Percentiles rank a stretch among this genome's conserved stretches.
These are phyloP conservation scores for Anthopleura sola DNA, from an alignment of 64 coral and sea anemone species.

Conservation along the genomic window DNA sequence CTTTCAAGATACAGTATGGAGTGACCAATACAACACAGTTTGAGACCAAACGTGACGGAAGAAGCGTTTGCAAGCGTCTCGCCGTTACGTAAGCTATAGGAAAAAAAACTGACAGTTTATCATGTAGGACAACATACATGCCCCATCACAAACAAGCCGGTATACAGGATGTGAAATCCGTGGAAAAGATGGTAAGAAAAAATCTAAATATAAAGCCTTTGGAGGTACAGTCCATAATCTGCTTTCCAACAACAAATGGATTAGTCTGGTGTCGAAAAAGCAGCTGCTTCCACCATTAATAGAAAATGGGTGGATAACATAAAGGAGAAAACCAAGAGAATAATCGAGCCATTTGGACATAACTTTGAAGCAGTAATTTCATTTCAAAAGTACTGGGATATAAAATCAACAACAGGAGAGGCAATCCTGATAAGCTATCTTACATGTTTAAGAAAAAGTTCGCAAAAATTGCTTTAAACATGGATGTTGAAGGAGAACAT, in stretches of 20 bases:
- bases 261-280: constrained; percentile 26
- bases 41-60: not conserved
- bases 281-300: constrained; percentile 20
- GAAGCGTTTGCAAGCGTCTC: not conserved
- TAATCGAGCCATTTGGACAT: constrained; percentile 24
- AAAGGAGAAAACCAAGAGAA: not conserved
- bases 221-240: constrained; percentile 17
- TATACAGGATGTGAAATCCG: not conserved
- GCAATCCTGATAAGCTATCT: constrained; percentile 38
- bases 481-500: not conserved
- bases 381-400: constrained; percentile 55
- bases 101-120: constrained; percentile 28
- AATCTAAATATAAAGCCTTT: constrained; percentile 38
- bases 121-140: constrained; percentile 30
- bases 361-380: constrained; percentile 44
- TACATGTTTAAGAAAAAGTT: constrained; percentile 55
- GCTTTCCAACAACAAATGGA: constrained; percentile 8
- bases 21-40: constrained; percentile 8
- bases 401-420: constrained; percentile 34
- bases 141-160: not conserved
- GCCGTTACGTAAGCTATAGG: constrained; percentile 21
- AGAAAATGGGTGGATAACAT: constrained; percentile 22
- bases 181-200: not conserved
- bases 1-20: not conserved
- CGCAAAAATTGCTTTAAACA: constrained; percentile 17